These are phyloP conservation scores for Protobothrops flavoviridis DNA, from an alignment of 2,113 vertebrate species.

Conservation along the genomic window DNA sequence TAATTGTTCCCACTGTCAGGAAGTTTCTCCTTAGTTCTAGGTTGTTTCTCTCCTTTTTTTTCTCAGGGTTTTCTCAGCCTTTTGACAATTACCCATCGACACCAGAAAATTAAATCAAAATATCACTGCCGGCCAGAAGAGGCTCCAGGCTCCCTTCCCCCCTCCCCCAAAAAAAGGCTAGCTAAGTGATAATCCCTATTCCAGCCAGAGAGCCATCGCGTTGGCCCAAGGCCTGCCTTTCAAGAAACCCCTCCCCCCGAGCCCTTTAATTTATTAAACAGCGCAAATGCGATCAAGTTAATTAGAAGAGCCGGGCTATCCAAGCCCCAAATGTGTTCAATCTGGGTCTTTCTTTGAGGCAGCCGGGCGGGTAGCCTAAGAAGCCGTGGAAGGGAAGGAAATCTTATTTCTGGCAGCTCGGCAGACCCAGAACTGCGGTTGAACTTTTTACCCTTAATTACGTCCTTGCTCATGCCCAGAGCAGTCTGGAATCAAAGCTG, in stretches of 20 bases:
- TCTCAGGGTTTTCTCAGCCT: background rate
- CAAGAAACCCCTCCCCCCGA: background rate
- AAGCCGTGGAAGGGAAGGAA: conserved; percentile 80
- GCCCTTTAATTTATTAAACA: conserved; percentile 73
- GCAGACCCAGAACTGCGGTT: conserved; percentile 83
- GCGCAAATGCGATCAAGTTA: conserved; percentile 76
- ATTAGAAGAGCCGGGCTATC: conserved; percentile 78
- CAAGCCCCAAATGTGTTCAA: conserved; percentile 79
- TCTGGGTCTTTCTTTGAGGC: conserved; percentile 66
- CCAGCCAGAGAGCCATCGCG: conserved; percentile 51
- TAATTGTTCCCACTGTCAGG: no score
- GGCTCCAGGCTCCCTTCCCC: conserved; percentile 50
- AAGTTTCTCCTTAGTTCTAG: no score
- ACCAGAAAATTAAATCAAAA: conserved; percentile 19
- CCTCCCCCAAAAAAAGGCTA: background rate
- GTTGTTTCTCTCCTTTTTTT: background rate
- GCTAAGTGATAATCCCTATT: conserved; percentile 54
- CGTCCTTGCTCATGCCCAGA: conserved; percentile 89
- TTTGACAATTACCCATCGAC: background rate
- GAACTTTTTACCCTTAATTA: conserved; percentile 99
- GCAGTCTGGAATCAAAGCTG: conserved; percentile 89
- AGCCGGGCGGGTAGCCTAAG: conserved; percentile 73
- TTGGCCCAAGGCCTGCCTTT: conserved; percentile 58
- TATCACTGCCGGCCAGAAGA: conserved; percentile 18
- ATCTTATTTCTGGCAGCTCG: conserved; percentile 85